Conservation (phyloP, 2,888 invertebrate species). For the Hipparchia semele region DNA sequence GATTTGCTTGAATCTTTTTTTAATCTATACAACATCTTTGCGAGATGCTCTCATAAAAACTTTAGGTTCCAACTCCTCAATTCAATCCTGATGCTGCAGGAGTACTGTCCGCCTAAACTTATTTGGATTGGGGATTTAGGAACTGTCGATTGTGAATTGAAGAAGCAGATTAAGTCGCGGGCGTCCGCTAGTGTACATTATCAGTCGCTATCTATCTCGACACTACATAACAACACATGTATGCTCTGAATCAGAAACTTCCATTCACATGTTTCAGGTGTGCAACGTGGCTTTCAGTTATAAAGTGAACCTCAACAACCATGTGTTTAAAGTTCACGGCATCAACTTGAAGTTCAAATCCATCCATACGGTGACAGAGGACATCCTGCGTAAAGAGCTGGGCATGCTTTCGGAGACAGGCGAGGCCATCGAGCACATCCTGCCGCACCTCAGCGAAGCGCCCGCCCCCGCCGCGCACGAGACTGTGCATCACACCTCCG, state of each 20-base stretch:
- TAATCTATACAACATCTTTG: too few species aligned
- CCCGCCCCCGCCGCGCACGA: conserved; percentile 68
- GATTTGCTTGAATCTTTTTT: too few species aligned
- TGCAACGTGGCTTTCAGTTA: conserved; percentile 80
- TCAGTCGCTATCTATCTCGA: too few species aligned
- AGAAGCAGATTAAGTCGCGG: too few species aligned
- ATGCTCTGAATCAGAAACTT: too few species aligned
- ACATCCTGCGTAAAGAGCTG: conserved; percentile 68
- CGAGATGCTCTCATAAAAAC: too few species aligned
- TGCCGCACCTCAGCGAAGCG: conserved; percentile 63
- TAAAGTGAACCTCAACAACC: conserved; percentile 79
- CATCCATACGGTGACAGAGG: conserved; percentile 76
- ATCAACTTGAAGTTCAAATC: conserved; percentile 79
- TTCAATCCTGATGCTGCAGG: too few species aligned
- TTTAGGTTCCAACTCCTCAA: too few species aligned
- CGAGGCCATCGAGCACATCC: conserved; percentile 65
- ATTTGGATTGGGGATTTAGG: too few species aligned
- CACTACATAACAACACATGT: too few species aligned
- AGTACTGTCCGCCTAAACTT: too few species aligned
- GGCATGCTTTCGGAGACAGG: conserved; percentile 64
- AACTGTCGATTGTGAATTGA: too few species aligned
- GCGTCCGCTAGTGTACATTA: not conserved
- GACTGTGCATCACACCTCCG: conserved; percentile 55
- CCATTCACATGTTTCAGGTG: conserved; percentile 54
- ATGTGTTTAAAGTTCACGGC: conserved; percentile 76